Conservation (phyloP, 2,888 invertebrate species). For the Crocallis elinguaria region DNA sequence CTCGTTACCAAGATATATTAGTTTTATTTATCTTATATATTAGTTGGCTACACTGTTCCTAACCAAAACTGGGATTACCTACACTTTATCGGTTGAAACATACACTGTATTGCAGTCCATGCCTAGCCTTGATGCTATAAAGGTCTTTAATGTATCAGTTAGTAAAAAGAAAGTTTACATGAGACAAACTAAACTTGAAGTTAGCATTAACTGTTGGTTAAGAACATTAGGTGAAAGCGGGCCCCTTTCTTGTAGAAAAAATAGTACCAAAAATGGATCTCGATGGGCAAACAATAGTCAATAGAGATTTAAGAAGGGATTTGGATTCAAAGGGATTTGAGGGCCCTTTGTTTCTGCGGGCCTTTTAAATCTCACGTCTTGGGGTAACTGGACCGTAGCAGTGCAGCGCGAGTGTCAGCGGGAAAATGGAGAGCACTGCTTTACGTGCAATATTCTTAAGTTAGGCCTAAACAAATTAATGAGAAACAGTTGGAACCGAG, state of each 20-base stretch:
- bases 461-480: too few species aligned
- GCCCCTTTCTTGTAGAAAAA: conserved; percentile 37
- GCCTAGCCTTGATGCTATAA: too few species aligned
- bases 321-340: conserved; percentile 72
- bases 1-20: too few species aligned
- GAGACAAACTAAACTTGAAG: background rate
- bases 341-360: conserved; percentile 69
- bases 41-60: too few species aligned
- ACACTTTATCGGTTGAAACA: too few species aligned
- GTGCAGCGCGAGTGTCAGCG: conserved; percentile 41
- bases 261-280: conserved; percentile 55
- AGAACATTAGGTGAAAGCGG: background rate
- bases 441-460: too few species aligned
- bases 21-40: too few species aligned
- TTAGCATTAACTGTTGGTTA: background rate
- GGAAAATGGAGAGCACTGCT: background rate
- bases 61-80: too few species aligned
- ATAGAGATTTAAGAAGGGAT: conserved; percentile 78
- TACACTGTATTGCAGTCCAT: too few species aligned
- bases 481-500: too few species aligned
- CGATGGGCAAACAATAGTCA: conserved; percentile 68
- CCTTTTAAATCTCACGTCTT: conserved; percentile 67
- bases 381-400: conserved; percentile 59
- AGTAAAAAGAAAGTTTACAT: too few species aligned
- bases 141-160: too few species aligned